phyloP scores from a whole-genome alignment of 2,888 invertebrate species.

The Ametastegia equiseti region DNA sequence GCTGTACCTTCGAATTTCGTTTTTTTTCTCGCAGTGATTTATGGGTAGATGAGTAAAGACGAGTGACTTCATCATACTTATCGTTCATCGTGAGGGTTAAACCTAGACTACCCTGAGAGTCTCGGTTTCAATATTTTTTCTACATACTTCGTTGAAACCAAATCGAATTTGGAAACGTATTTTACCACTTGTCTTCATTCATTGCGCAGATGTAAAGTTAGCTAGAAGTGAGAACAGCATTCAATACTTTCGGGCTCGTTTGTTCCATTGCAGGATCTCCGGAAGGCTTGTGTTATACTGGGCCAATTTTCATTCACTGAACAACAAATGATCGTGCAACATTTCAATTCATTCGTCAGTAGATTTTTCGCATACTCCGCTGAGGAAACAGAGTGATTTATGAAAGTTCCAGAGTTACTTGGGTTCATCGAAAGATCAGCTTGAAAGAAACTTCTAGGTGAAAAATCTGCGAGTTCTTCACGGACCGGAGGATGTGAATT shows the following conservation, averaged over 20 bases:
- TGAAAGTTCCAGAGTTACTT: not conserved
- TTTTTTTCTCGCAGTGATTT: not conserved
- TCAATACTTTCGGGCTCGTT: not conserved
- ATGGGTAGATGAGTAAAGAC: not conserved
- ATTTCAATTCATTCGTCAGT: not conserved
- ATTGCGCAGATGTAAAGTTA: conserved; percentile 15
- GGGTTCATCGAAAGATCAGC: not conserved
- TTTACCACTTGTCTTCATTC: not conserved
- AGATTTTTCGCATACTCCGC: no score
- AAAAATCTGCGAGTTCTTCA: not conserved
- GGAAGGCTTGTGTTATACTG: not conserved
- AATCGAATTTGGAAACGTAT: conserved; percentile 9
- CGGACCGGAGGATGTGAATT: not conserved
- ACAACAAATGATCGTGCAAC: not conserved
- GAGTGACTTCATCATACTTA: conserved; percentile 21
- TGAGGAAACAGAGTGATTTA: not conserved
- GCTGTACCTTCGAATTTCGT: conserved; percentile 21
- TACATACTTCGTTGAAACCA: not conserved
- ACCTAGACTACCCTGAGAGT: not conserved
- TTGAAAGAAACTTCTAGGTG: not conserved
- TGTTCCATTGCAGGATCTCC: not conserved
- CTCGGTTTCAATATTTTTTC: not conserved
- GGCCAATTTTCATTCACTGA: not conserved
- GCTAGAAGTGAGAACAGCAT: not conserved
- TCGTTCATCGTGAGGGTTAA: conserved; percentile 15